Percentiles rank a stretch among this genome's conserved stretches.
phyloP scores from a whole-genome alignment of 1,140 invertebrate species.

The Nilaparvata lugens region DNA sequence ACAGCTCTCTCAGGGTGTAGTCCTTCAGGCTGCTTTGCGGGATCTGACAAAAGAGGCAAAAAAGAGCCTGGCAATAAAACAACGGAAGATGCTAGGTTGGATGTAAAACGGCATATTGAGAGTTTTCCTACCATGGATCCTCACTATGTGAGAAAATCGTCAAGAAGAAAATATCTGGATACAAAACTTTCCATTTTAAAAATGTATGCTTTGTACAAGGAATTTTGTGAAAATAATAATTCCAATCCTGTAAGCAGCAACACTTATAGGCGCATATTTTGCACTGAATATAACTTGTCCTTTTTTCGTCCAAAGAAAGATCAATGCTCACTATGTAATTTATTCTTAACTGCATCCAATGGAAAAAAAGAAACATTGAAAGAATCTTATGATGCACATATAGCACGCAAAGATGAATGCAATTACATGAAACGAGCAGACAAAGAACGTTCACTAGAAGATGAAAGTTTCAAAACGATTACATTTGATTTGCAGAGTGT shows the following conservation, averaged over 20 bases:
- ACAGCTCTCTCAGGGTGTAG: too few relatives aligned
- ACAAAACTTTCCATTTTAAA: not conserved
- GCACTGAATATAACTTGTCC: not conserved
- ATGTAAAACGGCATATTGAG: not conserved
- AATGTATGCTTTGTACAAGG: not conserved
- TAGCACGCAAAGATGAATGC: not conserved
- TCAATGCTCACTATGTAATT: not conserved
- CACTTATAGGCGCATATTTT: not conserved
- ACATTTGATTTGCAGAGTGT: slow-evolving; percentile 26
- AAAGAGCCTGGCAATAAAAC: not conserved
- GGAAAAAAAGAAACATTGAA: too few relatives aligned
- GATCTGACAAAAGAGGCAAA: too few relatives aligned
- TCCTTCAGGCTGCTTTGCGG: too few relatives aligned
- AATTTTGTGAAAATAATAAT: too few relatives aligned
- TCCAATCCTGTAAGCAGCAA: too few relatives aligned
- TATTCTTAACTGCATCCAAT: not conserved
- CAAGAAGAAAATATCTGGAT: not conserved
- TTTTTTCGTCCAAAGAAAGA: not conserved
- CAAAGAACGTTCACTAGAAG: not conserved
- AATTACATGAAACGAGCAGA: not conserved
- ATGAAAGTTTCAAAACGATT: slow-evolving; percentile 17
- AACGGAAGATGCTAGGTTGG: not conserved
- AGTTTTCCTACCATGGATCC: not conserved
- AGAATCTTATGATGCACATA: too few relatives aligned
- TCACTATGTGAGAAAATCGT: not conserved